Base-by-base conservation (phyloP, 1,140 invertebrate species). In the Schlechtendalia chinensis region DNA sequence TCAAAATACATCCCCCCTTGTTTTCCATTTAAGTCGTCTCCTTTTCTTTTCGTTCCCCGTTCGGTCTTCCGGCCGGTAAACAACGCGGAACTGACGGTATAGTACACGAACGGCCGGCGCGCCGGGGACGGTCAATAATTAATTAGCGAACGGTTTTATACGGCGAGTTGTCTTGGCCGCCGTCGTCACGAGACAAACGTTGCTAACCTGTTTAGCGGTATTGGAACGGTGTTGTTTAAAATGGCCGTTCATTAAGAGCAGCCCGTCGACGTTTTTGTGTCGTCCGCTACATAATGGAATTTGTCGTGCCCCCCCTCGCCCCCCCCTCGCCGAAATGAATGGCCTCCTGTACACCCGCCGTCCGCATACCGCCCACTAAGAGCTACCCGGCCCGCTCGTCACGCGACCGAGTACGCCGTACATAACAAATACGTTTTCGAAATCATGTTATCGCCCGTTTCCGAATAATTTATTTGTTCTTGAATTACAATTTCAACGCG, bases 201-300 rank as follows among this genome's bases (percentile, higher is more conserved):
- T n/a, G n/a, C n/a, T 79, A 79, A 79, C 63, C 75, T 79, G 75
- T 79, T 79, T 79, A 39, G 29, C 53, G 69, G 47, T 69, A 69
- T 69, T 77, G 53, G 39, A 59, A 77, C 59, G n/a, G 74, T 77
- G 74, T 77, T 77, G 74, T 77, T 77, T 77, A 77, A 77, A 77
- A 77, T 32, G 74, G 74, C 56, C 59, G 74, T 77, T 77, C 74
- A 77, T 77, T 77, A 77, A n/a, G n/a, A n/a, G n/a, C n/a, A 58
- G 54, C 8, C 32, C 74, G 74, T 61, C 59, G 74, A 77, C 74
- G 32, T 77, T 59, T 77, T 77, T 58, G 56, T n/a, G n/a, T n/a
- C n/a, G n/a, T 22, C 17, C 75, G 24, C 56, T 63, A 79, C n/a
- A n/a, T 79, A 79, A 79, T 63, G 75, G 75, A 79, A 79, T 79